Evolutionary conservation across 2,113 vertebrate species (phyloP).

Genomic region (Seriola rivoliana): DNA sequence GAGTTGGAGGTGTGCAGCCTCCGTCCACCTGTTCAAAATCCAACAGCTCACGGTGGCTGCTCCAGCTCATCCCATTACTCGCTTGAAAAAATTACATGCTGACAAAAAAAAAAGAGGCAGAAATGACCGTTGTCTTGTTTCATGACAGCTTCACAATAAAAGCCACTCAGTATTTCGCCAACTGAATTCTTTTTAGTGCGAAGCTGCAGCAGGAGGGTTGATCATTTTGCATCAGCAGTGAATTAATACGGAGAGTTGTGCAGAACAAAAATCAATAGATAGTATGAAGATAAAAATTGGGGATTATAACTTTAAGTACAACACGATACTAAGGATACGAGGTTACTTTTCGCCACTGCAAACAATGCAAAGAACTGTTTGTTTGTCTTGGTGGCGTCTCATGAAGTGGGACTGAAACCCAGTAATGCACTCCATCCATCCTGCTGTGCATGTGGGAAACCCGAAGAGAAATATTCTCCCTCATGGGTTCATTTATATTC

Average conservation of each 20-base stretch:
- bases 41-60: background rate
- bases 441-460: constrained; percentile 17
- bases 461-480: constrained; percentile 44
- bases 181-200: background rate
- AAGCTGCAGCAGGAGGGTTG: background rate
- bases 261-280: no score
- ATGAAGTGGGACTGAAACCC: constrained; percentile 5
- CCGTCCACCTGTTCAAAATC: background rate
- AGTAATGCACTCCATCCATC: constrained; percentile 16
- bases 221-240: background rate
- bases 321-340: background rate
- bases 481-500: constrained; percentile 72
- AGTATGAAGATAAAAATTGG: no score
- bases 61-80: background rate
- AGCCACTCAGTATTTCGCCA: background rate
- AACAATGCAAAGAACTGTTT: background rate
- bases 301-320: background rate
- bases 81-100: background rate
- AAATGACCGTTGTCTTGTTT: background rate
- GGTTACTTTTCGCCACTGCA: background rate
- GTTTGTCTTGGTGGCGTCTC: background rate
- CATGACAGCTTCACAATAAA: background rate
- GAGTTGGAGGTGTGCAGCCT: background rate
- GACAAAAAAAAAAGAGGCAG: background rate
- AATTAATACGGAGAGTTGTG: background rate